A percentile compares a stretch with the other conserved stretches of the same genome.
These are phyloP conservation scores for Irena cyanogastra DNA, from an alignment of 2,113 vertebrate species.

Conservation along the genomic window DNA sequence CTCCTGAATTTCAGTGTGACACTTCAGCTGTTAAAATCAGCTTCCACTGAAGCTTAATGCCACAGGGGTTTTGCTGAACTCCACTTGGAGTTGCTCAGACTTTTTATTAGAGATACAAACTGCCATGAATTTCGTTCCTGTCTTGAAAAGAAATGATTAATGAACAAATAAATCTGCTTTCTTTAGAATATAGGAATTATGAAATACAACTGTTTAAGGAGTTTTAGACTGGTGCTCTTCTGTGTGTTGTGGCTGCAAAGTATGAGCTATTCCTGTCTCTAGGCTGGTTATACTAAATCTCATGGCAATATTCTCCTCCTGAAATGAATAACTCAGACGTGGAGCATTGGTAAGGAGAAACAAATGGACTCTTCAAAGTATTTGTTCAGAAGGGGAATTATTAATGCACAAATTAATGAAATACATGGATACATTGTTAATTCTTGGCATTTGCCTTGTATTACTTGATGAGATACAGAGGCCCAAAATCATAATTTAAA, in stretches of 20 bases:
- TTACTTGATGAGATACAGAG: background rate
- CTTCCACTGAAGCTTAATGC: background rate
- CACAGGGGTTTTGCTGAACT: background rate
- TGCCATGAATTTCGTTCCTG: background rate
- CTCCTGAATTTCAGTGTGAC: background rate
- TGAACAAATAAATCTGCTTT: background rate
- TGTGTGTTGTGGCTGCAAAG: background rate
- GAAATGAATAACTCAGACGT: background rate
- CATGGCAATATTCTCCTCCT: background rate
- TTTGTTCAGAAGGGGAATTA: background rate
- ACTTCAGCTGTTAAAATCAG: background rate
- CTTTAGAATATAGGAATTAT: background rate
- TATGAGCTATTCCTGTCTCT: background rate
- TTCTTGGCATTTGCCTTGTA: background rate
- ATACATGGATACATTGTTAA: background rate
- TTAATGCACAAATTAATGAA: background rate
- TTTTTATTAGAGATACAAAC: background rate
- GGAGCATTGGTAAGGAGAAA: background rate
- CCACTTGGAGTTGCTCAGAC: background rate
- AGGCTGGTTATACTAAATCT: background rate
- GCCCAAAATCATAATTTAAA: background rate
- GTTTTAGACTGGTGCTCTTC: background rate
- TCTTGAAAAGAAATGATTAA: background rate
- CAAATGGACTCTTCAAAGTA: background rate
- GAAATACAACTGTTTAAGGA: background rate